Percentiles rank a stretch among this genome's conserved stretches.
Evolutionary conservation across 2,888 invertebrate species (phyloP).

Genomic region (Idaea dimidiata): DNA sequence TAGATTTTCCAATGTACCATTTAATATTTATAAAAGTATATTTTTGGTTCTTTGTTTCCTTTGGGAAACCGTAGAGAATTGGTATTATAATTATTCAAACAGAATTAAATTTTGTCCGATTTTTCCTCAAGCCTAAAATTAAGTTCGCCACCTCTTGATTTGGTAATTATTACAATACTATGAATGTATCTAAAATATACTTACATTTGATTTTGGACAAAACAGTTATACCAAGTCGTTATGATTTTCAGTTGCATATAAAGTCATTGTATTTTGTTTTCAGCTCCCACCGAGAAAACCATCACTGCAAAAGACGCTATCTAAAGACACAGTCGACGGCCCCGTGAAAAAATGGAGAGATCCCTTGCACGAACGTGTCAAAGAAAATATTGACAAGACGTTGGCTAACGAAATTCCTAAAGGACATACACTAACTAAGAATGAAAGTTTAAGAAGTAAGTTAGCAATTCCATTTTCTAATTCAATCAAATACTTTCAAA

Average conservation of each 20-base stretch:
- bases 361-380: conserved; percentile 73
- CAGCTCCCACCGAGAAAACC: conserved; percentile 74
- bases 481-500: background rate
- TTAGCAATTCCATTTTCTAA: conserved; percentile 19
- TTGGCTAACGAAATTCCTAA: conserved; percentile 72
- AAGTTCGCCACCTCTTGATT: no score
- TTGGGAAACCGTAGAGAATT: no score
- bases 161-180: no score
- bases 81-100: no score
- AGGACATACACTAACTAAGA: conserved; percentile 76
- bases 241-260: background rate
- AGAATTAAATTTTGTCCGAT: background rate
- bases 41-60: no score
- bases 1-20: no score
- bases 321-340: conserved; percentile 62
- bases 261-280: conserved; percentile 16
- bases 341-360: conserved; percentile 77
- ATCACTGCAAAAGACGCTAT: conserved; percentile 67
- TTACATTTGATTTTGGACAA: background rate
- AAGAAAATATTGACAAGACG: conserved; percentile 77
- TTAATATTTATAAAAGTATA: no score
- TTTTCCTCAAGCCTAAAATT: background rate
- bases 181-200: no score
- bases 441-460: conserved; percentile 78
- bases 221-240: background rate